phyloP scores from a whole-genome alignment of 53 echinoderm and acorn worm genomes.

The Antedon mediterranea region DNA sequence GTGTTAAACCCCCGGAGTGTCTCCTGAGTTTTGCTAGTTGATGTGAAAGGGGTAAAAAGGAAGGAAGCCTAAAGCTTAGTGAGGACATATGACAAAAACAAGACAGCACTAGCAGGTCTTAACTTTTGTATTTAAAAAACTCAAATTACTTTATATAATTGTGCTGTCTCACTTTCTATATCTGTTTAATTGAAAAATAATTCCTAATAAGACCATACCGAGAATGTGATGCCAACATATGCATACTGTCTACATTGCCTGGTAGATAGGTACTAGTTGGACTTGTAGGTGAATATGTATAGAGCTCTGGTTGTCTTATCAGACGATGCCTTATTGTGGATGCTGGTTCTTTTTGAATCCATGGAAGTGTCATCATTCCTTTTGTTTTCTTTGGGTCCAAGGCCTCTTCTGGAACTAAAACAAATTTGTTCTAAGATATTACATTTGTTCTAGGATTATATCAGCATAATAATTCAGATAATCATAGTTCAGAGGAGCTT shows the following conservation, averaged over 20 bases:
- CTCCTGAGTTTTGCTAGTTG: no score
- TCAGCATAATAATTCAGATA: no score
- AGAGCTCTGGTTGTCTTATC: slow-evolving; percentile 50
- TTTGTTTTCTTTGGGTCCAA: slow-evolving; percentile 60
- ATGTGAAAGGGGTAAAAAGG: no score
- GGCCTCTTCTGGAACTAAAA: slow-evolving; percentile 81
- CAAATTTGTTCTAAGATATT: no score
- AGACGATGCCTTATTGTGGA: slow-evolving; percentile 48
- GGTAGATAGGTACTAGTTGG: slow-evolving; percentile 30
- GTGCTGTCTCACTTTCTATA: no score
- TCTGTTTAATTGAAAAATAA: background rate
- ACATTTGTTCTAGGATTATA: no score
- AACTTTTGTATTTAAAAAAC: no score
- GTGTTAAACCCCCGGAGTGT: no score
- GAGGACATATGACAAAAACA: background rate
- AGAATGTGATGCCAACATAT: slow-evolving; percentile 18
- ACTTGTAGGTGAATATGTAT: slow-evolving; percentile 28
- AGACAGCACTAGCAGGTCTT: background rate
- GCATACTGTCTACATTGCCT: slow-evolving; percentile 20
- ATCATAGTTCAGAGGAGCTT: no score
- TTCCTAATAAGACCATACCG: slow-evolving; percentile 1
- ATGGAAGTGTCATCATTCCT: slow-evolving; percentile 24
- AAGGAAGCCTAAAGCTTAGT: no score
- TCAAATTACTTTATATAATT: no score
- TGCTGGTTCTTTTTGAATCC: slow-evolving; percentile 61